Evolutionary conservation across 2,113 vertebrate species (phyloP), one percentile per base, ranked within the genome.

Genomic region (Sphaerodactylus townsendi): DNA sequence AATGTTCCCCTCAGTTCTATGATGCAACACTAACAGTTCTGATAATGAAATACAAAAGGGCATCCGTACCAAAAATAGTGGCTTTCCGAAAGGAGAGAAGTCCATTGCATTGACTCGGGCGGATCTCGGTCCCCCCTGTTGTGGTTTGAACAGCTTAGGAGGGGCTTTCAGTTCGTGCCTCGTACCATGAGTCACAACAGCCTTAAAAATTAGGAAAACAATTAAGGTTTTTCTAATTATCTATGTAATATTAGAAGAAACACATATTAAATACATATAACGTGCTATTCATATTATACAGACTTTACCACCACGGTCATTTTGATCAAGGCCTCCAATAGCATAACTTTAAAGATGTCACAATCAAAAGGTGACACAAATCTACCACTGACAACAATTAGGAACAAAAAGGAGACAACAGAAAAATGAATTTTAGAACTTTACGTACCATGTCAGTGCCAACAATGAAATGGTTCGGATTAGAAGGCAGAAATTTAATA

Each of bases 391-490:
- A 23, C 37, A 41, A 59, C n/a, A 70, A 8, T 77, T 46, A 50
- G 44, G 79, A 84, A 2, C 4, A 15, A 41, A 75, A 87, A 87
- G 69, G 17, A 15, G 86, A 37, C 5, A 71, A 56, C 1, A 70
- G 25, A 0, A 0, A 66, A 23, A 79, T 50, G 0, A 86, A 88
- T 82, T 33, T 66, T 44, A 79, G 69, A 30, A 48, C 0, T 14
- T 23, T 76, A 92, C 98, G 98, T 85, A 99, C 99, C 95, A 97
- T 87, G 66, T 98, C 97, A 59, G 98, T 99, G 92, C 98, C 97
- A 19, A 98, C 96, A 83, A 99, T 93, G 79, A 98, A 99, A 91
- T 97, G 96, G 90, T 95, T 98, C 3, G 97, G 96, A 92, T 99
- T 96, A 50, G 96, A 96, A 69, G 98, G 96, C 33, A 97, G 95